Evolutionary conservation across 2,113 vertebrate species (phyloP).

Genomic region (Hippocampus abdominalis): DNA sequence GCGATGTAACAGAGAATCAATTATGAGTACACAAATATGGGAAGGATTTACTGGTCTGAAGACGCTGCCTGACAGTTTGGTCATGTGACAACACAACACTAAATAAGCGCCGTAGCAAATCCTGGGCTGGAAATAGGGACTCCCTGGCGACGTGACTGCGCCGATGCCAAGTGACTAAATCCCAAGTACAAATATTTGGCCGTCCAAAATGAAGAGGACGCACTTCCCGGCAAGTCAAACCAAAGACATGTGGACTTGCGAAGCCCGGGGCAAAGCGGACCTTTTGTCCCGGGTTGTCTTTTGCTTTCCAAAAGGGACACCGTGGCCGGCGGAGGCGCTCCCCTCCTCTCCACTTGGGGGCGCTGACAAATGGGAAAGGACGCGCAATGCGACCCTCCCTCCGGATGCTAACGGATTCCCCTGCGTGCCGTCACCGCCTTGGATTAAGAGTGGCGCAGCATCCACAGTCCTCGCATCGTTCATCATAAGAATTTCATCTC

Average conservation of each 20-base stretch:
- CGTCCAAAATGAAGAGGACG: not conserved
- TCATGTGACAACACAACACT: slow-evolving; percentile 59
- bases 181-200: slow-evolving; percentile 30
- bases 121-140: slow-evolving; percentile 62
- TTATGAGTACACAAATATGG: slow-evolving; percentile 72
- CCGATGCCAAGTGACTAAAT: slow-evolving; percentile 35
- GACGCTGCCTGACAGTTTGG: slow-evolving; percentile 69
- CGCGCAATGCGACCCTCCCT: slow-evolving; percentile 66
- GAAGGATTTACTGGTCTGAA: slow-evolving; percentile 69
- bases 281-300: slow-evolving; percentile 11
- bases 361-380: slow-evolving; percentile 72
- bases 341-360: slow-evolving; percentile 36
- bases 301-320: slow-evolving; percentile 15
- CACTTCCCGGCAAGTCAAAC: not conserved
- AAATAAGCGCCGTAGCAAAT: slow-evolving; percentile 60
- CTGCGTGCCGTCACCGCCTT: slow-evolving; percentile 71
- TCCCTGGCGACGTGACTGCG: slow-evolving; percentile 63
- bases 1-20: slow-evolving; percentile 76
- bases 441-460: slow-evolving; percentile 68
- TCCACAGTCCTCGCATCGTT: slow-evolving; percentile 74
- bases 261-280: slow-evolving; percentile 1
- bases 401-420: slow-evolving; percentile 71
- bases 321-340: slow-evolving; percentile 24
- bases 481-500: slow-evolving; percentile 56
- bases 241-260: not conserved